phyloP scores from a whole-genome alignment of 2,888 invertebrate species.

The Maniola hyperantus region DNA sequence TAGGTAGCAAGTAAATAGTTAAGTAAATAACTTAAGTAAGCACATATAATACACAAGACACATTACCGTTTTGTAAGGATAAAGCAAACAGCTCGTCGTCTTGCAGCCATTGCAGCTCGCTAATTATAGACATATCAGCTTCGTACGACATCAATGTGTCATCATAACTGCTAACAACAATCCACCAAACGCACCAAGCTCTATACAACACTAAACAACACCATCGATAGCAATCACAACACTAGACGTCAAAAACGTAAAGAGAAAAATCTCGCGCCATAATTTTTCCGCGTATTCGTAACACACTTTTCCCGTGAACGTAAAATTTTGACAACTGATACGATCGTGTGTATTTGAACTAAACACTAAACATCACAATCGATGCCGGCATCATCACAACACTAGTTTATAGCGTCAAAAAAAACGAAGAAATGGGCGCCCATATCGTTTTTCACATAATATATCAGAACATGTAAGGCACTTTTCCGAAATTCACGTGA shows the following conservation, averaged over 20 bases:
- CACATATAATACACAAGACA: constrained; percentile 16
- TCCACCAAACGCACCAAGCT: constrained; percentile 49
- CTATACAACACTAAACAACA: constrained; percentile 49
- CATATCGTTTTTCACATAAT: constrained; percentile 40
- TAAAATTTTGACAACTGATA: constrained; percentile 72
- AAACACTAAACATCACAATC: constrained; percentile 47
- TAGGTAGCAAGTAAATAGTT: not conserved
- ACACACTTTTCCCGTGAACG: constrained; percentile 50
- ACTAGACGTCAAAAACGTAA: constrained; percentile 53
- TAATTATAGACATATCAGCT: constrained; percentile 80
- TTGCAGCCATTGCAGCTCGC: constrained; percentile 77
- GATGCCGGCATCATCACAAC: constrained; percentile 59
- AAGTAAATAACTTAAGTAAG: not conserved
- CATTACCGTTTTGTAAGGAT: constrained; percentile 77
- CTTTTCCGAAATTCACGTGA: constrained; percentile 46
- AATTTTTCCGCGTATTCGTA: constrained; percentile 38
- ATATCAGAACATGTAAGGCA: constrained; percentile 34
- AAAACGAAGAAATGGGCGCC: constrained; percentile 52
- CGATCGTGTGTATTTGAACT: constrained; percentile 55
- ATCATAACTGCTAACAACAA: constrained; percentile 67
- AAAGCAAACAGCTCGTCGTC: constrained; percentile 77
- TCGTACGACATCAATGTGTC: constrained; percentile 70
- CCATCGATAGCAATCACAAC: constrained; percentile 57
- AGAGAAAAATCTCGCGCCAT: constrained; percentile 52
- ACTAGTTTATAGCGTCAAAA: constrained; percentile 55